Evolutionary conservation across 2,797 vertebrate genomes (phyloP), one percentile per base, ranked within the genome.

Genomic region (Ctenopoma kingsleyae): DNA sequence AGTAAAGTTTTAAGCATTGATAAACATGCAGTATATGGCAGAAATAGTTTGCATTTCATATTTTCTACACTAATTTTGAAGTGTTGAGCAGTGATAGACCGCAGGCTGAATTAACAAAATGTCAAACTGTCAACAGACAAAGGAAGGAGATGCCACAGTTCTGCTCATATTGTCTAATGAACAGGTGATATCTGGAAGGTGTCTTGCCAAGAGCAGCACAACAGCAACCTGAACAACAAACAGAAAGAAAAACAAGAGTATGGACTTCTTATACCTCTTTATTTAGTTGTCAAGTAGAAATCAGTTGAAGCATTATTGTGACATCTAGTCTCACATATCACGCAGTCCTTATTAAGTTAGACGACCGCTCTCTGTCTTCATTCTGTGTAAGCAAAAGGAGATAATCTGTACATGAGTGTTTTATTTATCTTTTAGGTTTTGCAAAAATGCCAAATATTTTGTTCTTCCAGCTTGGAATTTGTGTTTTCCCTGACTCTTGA

Each of bases 181-280:
- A 36, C 52, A 30, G 38, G 6, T 50, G 56, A 77, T 71, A 22
- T 63, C 22, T 54, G 22, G n/a, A 51, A 55, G 41, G 19, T 67
- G 56, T 41, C 6, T 44, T 53, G 61, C 65, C 53, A 63, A 74
- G 30, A 20, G 50, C 12, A 46, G 52, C 16, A 9, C 23, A 71
- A 50, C 23, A 38, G 4, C 36, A 50, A 16, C 54, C 47, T 2
- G 1, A 41, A 23, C 15, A 57, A 78, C 67, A 57, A 68, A 53
- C 32, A 15, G 3, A 49, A 54, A 67, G 40, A 58, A 43, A 62
- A 73, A 67, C 53, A 64, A 70, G 66, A 61, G 48, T 60, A 22
- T 19, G 20, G 46, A 13, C 25, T 40, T 32, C 5, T 4, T 11
- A 59, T 47, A 60, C 17, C 48, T 48, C 69, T 56, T 73, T 4